These are phyloP conservation scores for Protobothrops flavoviridis DNA, from an alignment of 2,113 vertebrate genomes.

Conservation along the genomic window DNA sequence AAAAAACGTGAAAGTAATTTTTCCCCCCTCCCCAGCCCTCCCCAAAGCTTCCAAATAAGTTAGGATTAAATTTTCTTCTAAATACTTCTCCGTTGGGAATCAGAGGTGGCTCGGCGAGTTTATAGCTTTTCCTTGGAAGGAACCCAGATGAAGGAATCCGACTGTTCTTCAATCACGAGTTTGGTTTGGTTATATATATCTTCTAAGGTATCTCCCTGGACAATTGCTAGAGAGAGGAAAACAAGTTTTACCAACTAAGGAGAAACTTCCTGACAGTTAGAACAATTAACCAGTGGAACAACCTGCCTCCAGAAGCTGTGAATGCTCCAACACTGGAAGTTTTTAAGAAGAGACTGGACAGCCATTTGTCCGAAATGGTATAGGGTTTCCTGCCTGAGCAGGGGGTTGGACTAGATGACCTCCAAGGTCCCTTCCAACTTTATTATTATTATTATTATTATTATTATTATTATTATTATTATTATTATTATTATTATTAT, in stretches of 20 bases:
- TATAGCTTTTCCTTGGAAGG: constrained; percentile 99
- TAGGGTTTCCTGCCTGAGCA: no score
- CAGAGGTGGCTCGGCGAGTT: constrained; percentile 77
- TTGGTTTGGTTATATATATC: constrained; percentile 99
- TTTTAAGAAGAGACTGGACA: no score
- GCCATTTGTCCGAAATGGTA: no score
- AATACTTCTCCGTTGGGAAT: constrained; percentile 79
- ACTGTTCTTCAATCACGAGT: constrained; percentile 97
- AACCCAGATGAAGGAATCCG: constrained; percentile 98
- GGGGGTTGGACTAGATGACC: no score
- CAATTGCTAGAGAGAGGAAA: constrained; percentile 82
- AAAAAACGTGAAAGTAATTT: constrained; percentile 79
- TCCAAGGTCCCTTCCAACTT: no score
- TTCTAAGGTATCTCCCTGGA: constrained; percentile 97
- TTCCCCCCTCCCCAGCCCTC: neutral
- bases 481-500: no score
- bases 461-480: no score
- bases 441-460: no score
- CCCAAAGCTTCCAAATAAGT: constrained; percentile 85
- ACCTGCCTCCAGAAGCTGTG: no score
- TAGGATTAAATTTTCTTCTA: constrained; percentile 86
- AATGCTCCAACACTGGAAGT: no score
- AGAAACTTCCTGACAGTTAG: no score
- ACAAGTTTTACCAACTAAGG: constrained; percentile 18
- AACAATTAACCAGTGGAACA: no score